phyloP scores from a whole-genome alignment of 2,797 vertebrate species.

The Coluber constrictor region DNA sequence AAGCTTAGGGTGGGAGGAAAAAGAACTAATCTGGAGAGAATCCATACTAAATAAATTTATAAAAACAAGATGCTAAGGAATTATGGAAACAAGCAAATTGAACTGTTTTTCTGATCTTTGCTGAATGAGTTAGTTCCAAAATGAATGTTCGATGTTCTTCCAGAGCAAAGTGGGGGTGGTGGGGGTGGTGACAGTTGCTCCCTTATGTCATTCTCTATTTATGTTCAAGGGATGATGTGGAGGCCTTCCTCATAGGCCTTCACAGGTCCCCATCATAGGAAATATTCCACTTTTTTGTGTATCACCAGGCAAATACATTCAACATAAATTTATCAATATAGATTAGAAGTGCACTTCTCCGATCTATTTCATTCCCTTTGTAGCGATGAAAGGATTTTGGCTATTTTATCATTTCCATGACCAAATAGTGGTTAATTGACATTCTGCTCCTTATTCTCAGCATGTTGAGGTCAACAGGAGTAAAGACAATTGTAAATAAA shows the following conservation, averaged over 20 bases:
- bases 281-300: background rate
- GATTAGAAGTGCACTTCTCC: background rate
- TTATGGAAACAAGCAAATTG: background rate
- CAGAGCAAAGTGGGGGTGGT: background rate
- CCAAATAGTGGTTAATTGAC: background rate
- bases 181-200: background rate
- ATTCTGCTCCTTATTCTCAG: background rate
- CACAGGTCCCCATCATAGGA: background rate
- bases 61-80: background rate
- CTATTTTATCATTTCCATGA: background rate
- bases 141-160: background rate
- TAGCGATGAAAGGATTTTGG: background rate
- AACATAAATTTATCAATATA: background rate
- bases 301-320: background rate
- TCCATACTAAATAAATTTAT: background rate
- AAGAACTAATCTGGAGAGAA: background rate
- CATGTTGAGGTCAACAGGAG: background rate
- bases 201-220: background rate
- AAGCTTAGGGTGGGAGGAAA: background rate
- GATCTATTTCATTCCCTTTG: background rate
- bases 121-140: background rate
- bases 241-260: background rate
- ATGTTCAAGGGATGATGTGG: background rate
- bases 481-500: background rate
- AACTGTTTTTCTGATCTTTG: background rate